A percentile compares a stretch with the other conserved stretches of the same genome.
Conservation (phyloP, 2,113 vertebrate genomes). For the Caloenas nicobarica region DNA sequence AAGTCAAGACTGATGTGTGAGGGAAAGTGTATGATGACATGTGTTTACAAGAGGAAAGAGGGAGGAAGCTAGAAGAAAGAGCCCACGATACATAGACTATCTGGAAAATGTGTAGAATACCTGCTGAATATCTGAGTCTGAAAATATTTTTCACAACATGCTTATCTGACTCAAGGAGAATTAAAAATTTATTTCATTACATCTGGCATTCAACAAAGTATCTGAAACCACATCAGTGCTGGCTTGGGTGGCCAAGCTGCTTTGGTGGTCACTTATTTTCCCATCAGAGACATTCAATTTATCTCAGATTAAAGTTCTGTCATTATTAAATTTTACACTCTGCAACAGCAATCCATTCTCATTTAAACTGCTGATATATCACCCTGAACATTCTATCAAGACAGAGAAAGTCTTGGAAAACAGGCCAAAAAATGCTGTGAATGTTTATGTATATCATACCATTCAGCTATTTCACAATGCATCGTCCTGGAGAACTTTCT, state of each 20-base stretch:
- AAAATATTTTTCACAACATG: slow-evolving; percentile 15
- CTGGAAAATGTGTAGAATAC: not conserved
- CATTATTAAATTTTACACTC: slow-evolving; percentile 48
- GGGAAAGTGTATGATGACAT: not conserved
- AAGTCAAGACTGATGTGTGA: not conserved
- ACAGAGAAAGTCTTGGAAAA: slow-evolving; percentile 13
- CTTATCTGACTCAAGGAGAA: slow-evolving; percentile 13
- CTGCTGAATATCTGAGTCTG: not conserved
- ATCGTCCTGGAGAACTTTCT: not conserved
- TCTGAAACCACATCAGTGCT: not conserved
- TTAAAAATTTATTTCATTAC: not conserved
- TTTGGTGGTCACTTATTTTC: slow-evolving; percentile 60
- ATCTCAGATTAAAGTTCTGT: slow-evolving; percentile 37
- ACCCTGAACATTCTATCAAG: slow-evolving; percentile 25
- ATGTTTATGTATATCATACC: slow-evolving; percentile 50
- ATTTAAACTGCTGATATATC: slow-evolving; percentile 27
- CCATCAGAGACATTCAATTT: slow-evolving; percentile 19
- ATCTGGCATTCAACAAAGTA: slow-evolving; percentile 23
- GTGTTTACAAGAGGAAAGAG: not conserved
- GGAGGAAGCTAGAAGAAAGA: not conserved
- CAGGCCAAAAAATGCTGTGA: slow-evolving; percentile 14
- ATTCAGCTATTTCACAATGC: slow-evolving; percentile 23
- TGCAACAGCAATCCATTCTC: slow-evolving; percentile 11
- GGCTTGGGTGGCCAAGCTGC: slow-evolving; percentile 43
- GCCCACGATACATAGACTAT: not conserved